A percentile compares a stretch with the other conserved stretches of the same genome.
These are phyloP conservation scores for Beris morrisii DNA, from an alignment of 2,888 invertebrate species.

Conservation along the genomic window DNA sequence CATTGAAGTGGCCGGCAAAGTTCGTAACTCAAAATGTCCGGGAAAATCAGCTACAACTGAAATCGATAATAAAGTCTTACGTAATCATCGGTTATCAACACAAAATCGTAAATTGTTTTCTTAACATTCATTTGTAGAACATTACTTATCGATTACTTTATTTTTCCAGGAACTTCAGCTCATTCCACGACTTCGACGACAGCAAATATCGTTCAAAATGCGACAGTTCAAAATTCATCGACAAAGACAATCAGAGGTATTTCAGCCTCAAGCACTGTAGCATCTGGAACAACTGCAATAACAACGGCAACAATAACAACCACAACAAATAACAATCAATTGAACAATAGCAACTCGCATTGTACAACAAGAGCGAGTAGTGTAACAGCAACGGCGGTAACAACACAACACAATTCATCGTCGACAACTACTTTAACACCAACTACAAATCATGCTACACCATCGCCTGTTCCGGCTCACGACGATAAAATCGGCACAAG, in stretches of 20 bases:
- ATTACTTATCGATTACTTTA: neutral
- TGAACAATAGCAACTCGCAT: constrained; percentile 19
- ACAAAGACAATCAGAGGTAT: constrained; percentile 24
- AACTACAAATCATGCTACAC: constrained; percentile 22
- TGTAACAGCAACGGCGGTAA: constrained; percentile 38
- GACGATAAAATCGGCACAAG: constrained; percentile 61
- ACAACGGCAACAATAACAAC: constrained; percentile 5
- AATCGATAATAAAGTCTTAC: constrained; percentile 36
- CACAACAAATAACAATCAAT: constrained; percentile 1
- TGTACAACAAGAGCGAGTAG: constrained; percentile 23
- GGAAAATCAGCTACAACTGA: constrained; percentile 28
- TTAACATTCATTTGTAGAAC: neutral
- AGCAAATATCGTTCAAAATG: constrained; percentile 2
- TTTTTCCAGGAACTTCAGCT: constrained; percentile 11
- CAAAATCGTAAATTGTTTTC: constrained; percentile 24
- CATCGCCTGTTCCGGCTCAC: constrained; percentile 39
- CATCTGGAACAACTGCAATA: constrained; percentile 5
- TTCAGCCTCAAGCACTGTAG: neutral
- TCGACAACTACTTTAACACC: neutral
- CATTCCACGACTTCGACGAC: constrained; percentile 16
- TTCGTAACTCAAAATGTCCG: constrained; percentile 57
- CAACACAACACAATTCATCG: neutral
- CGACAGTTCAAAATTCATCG: neutral
- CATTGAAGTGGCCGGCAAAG: constrained; percentile 68
- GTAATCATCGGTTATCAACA: constrained; percentile 34